These are phyloP conservation scores for Adelphocoris suturalis DNA, from an alignment of 2,888 invertebrate genomes.

Conservation along the genomic window DNA sequence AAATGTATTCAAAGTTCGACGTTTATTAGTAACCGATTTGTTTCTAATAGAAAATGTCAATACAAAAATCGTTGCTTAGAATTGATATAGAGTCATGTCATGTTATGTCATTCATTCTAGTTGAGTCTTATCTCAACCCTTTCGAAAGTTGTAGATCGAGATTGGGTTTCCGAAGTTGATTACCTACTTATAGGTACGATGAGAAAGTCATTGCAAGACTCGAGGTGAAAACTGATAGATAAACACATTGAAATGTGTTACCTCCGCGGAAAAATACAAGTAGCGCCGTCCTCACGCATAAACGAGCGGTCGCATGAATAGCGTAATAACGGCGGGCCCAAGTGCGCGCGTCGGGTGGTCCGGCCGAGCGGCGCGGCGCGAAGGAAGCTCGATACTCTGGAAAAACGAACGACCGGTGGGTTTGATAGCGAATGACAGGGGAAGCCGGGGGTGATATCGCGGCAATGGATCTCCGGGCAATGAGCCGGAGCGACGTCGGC, in stretches of 20 bases:
- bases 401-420: constrained; percentile 45
- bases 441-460: background rate
- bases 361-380: background rate
- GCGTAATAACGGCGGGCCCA: constrained; percentile 47
- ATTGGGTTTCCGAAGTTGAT: no score
- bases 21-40: no score
- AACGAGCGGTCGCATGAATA: constrained; percentile 46
- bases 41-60: no score
- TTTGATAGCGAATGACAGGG: constrained; percentile 49
- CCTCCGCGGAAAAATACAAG: constrained; percentile 4
- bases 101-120: no score
- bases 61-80: no score
- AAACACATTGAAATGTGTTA: background rate
- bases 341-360: constrained; percentile 45
- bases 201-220: no score
- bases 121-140: no score
- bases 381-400: constrained; percentile 50
- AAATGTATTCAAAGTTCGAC: no score
- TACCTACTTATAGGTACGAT: no score
- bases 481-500: background rate
- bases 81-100: no score
- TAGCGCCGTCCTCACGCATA: constrained; percentile 1
- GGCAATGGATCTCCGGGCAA: constrained; percentile 25
- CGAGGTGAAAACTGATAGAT: no score
- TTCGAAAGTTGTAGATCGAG: no score